Conservation (phyloP, 2,113 vertebrate genomes). For the Sardina pilchardus region DNA sequence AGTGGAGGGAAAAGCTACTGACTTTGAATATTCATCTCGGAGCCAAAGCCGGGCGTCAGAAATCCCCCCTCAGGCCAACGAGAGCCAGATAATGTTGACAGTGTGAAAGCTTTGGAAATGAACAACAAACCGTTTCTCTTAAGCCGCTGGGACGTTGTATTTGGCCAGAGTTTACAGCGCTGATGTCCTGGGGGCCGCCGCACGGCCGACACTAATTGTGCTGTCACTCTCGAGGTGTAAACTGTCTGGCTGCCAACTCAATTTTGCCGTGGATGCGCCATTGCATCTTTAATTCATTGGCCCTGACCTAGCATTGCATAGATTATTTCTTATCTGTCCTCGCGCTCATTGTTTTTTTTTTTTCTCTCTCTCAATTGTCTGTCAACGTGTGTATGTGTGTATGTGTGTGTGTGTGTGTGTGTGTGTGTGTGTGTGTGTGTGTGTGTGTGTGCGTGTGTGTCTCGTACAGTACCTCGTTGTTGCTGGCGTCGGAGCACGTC, state of each 20-base stretch:
- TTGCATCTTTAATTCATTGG: conserved; percentile 2
- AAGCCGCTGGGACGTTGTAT: neutral
- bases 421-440: neutral
- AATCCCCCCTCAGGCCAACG: neutral
- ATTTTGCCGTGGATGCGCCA: neutral
- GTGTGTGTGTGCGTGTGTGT: neutral
- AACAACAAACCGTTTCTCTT: neutral
- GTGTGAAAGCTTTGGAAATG: neutral
- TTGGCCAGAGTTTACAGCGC: neutral
- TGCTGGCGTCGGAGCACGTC: neutral
- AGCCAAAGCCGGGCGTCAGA: neutral
- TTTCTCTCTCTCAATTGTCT: neutral
- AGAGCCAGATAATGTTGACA: conserved; percentile 21
- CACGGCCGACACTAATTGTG: neutral
- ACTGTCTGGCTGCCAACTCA: neutral
- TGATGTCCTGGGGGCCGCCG: neutral
- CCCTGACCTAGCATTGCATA: neutral
- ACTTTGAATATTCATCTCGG: neutral
- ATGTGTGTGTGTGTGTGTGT: neutral
- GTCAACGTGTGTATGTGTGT: conserved; percentile 31
- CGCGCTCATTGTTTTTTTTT: neutral
- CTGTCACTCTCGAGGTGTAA: neutral
- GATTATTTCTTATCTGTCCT: conserved; percentile 17
- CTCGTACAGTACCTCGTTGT: conserved; percentile 32
- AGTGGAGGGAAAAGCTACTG: neutral